Percentiles rank a stretch among this genome's conserved stretches.
These are phyloP conservation scores for Heterochromis multidens DNA, from an alignment of 2,113 vertebrate genomes.

Conservation along the genomic window DNA sequence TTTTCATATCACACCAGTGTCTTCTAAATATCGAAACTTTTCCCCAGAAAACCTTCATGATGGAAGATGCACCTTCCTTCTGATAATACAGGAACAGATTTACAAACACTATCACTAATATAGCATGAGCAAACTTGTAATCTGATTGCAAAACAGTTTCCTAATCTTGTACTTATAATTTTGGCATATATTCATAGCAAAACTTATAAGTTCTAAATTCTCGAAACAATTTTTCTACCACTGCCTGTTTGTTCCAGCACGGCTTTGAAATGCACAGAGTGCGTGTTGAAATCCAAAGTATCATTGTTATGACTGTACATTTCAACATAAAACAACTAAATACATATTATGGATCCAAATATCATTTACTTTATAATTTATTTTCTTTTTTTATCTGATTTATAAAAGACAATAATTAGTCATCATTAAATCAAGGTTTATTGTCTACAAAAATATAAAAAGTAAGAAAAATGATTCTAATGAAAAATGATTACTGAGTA, in stretches of 20 bases:
- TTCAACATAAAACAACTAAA: background rate
- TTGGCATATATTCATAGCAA: too few relatives aligned
- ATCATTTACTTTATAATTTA: background rate
- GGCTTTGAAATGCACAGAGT: too few relatives aligned
- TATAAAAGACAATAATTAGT: background rate
- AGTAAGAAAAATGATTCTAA: too few relatives aligned
- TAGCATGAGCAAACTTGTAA: background rate
- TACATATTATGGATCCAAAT: background rate
- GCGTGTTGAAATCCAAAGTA: too few relatives aligned
- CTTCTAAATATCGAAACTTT: background rate
- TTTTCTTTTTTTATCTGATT: background rate
- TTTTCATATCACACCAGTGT: background rate
- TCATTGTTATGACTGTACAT: background rate
- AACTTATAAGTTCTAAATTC: background rate
- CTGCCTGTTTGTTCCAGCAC: background rate
- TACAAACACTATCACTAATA: background rate
- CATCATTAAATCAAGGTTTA: background rate
- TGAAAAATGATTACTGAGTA: too few relatives aligned
- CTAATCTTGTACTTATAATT: background rate
- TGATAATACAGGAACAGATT: background rate
- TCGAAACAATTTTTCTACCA: fast-evolving
- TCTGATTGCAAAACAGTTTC: background rate
- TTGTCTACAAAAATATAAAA: too few relatives aligned
- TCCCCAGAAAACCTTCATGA: background rate
- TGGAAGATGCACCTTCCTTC: background rate